These are phyloP conservation scores for Neosilurus hyrtlii DNA, from an alignment of 2,797 vertebrate genomes.

Conservation along the genomic window DNA sequence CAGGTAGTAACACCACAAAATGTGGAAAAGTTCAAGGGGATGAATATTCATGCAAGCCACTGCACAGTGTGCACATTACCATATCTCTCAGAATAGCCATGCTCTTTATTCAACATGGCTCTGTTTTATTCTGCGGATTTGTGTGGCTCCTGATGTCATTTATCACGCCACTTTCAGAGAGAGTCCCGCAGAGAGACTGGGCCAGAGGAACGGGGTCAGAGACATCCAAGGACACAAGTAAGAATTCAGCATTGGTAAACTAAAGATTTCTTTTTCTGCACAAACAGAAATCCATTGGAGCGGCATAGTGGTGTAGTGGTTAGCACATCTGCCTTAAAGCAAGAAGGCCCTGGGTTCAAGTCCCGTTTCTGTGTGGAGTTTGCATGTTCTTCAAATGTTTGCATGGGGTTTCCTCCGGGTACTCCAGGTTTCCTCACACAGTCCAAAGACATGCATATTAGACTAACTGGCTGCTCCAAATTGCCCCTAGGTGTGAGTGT, in stretches of 20 bases:
- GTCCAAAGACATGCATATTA: no score
- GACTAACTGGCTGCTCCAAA: no score
- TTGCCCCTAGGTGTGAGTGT: no score
- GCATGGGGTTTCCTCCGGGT: no score
- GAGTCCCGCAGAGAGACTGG: constrained; percentile 72
- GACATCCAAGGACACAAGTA: constrained; percentile 78
- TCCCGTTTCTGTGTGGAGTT: no score
- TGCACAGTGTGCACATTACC: constrained; percentile 1
- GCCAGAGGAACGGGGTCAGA: constrained; percentile 72
- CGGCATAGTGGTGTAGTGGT: no score
- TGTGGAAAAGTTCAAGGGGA: neutral
- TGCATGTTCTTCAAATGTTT: no score
- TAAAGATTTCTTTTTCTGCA: neutral
- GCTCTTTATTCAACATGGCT: neutral
- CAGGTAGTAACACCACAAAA: neutral
- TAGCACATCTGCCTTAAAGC: no score
- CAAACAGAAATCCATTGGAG: neutral
- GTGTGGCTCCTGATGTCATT: constrained; percentile 38
- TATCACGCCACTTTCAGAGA: constrained; percentile 41
- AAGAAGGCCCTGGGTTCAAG: no score
- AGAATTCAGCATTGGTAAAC: constrained; percentile 31
- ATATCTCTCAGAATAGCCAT: constrained; percentile 19
- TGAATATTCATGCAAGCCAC: neutral
- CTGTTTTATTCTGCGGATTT: neutral
- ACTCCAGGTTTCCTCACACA: no score